Evolutionary conservation across 2,113 vertebrate genomes (phyloP), one percentile per base, ranked within the genome.

Genomic region (Patagioenas fasciata): DNA sequence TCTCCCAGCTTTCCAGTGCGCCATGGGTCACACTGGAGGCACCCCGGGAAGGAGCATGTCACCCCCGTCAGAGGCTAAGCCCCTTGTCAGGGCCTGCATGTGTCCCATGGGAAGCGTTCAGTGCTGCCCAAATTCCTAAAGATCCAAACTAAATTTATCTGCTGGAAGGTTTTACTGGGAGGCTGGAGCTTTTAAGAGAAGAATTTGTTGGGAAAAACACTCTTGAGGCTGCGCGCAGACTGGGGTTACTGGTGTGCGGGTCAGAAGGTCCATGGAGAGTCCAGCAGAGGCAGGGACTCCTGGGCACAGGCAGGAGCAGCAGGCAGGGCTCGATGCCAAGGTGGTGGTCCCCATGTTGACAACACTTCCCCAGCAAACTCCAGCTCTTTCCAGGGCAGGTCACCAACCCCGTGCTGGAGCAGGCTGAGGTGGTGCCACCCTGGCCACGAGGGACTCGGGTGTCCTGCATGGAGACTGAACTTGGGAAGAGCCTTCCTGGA

Each of bases 41-140:
- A 26, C 26, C 2, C 8, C 16, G 64, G 65, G 74, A 26, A 28
- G 57, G 40, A 82, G 51, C 56, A 18, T 6, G 8, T 12, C 44
- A 47, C 77, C 47, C 42, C 28, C 48, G 12, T 1, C 53, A 8
- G 42, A 29, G 24, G 60, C 50, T 8, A 15, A 60, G 69, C 9
- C 48, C 60, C 28, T 51, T 10, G 3, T 1, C 61, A 51, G 38
- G 74, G 9, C 56, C 19, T 0, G 0, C 1, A 0, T 9, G 1
- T 7, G 5, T 25, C 72, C 91, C 38, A 2, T 2, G 58, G 87
- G 80, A 74, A 42, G 11, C 0, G 6, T 13, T 31, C 2, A 0
- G 7, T 21, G 42, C 48, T 5, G 8, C 72, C 53, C 62, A 8
- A 13, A 32, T 50, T 54, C 81, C 85, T 44, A 2, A 62, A 24